Base-by-base conservation (phyloP, 2,888 invertebrate species). In the Leptinotarsa juncta region DNA sequence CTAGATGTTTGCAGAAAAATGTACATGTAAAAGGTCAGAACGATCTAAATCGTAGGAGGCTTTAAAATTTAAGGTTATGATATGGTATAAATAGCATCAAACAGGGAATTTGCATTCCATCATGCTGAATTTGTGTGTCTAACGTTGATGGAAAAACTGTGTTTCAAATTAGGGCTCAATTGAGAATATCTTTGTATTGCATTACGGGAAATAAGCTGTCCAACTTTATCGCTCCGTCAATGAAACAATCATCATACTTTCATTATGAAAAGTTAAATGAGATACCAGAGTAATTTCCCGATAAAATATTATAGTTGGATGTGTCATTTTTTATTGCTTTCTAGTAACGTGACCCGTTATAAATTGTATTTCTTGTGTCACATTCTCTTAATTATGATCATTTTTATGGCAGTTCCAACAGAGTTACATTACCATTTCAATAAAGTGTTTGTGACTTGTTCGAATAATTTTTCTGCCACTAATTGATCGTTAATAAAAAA, bases 401-500 rank as follows among this genome's bases (percentile, higher is more conserved):
- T 26, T 68, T 68, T 68, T 68, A 68, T 32, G 15, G 68, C 68
- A 10, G n/a, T 55, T 32, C 68, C 42, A 32, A 42, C 51, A 15
- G 50, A 20, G 67, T 23, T 16, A n/a, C 67, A 53, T 68, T 55
- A 68, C 55, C 68, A 55, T 42, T 68, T 55, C 55, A 4, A 68
- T 68, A 26, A 55, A 68, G 26, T 51, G 68, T 62, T 62, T 62
- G 32, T 62, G 42, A 62, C 62, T 32, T n/a, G 16, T 32, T 14
- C 7, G 32, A 62, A 23, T 57, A 57, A 57, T 73, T 66, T 73
- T 32, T 66, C 67, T 53, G 55, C 26, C 70, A 70, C 70, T 73
- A 73, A 73, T 73, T 73, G 73, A 65, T 66, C 73, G 67, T 73
- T 70, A 70, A 73, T 70, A 73, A 73, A 66, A 4, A 67, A 70